A percentile compares a stretch with the other conserved stretches of the same genome.
These are phyloP conservation scores for Pasiphila rectangulata DNA, from an alignment of 2,888 invertebrate species.

Conservation along the genomic window DNA sequence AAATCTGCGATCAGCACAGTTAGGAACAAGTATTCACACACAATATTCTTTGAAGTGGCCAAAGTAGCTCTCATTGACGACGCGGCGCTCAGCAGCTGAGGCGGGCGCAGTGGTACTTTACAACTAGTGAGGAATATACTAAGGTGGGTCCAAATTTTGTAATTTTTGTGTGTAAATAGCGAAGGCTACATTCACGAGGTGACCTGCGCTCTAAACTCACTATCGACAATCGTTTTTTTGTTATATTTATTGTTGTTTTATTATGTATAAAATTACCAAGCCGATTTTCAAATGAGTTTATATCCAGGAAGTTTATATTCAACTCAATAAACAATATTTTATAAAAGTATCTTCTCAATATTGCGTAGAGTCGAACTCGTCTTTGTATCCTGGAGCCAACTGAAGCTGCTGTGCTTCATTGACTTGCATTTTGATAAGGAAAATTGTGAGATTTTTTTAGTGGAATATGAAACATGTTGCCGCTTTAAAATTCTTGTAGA, in stretches of 20 bases:
- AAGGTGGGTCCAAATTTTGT: constrained; percentile 62
- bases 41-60: constrained; percentile 95
- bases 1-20: constrained; percentile 91
- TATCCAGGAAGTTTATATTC: constrained; percentile 3
- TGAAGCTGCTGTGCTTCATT: constrained; percentile 37
- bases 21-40: constrained; percentile 95
- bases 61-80: constrained; percentile 84
- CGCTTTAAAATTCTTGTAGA: neutral
- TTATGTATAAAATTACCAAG: constrained; percentile 16
- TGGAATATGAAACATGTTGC: neutral
- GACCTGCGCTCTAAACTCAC: constrained; percentile 21
- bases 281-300: constrained; percentile 9
- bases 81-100: constrained; percentile 62
- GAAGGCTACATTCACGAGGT: constrained; percentile 26
- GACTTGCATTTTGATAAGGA: constrained; percentile 29
- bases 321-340: neutral
- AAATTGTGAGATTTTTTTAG: constrained; percentile 5
- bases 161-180: constrained; percentile 35
- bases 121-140: constrained; percentile 47
- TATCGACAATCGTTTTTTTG: constrained; percentile 11
- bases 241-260: constrained; percentile 30
- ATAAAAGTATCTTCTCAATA: neutral
- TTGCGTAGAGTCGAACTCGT: constrained; percentile 31
- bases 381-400: constrained; percentile 37
- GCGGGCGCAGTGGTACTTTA: constrained; percentile 48